Base-by-base conservation (phyloP, 1,140 invertebrate species). In the Ostrea edulis region DNA sequence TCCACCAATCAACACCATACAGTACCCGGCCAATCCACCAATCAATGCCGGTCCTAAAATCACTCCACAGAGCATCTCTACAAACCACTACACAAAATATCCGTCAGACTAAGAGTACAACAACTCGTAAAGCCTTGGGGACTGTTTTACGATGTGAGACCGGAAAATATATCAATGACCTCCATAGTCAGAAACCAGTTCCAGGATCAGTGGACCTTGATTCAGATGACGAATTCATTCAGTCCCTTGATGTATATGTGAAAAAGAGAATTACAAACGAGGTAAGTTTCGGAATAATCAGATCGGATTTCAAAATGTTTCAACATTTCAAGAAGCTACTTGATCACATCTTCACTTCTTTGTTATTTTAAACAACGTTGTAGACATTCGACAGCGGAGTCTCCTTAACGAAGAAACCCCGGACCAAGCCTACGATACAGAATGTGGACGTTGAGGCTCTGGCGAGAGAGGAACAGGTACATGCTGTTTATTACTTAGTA, bases 391-490 rank as follows among this genome's bases (percentile, higher is more conserved):
- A n/a, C 17, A n/a, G n/a, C n/a, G n/a, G 55, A 8, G 17, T 20
- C 55, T 20, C n/a, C 55, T 62, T 22, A 25, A 4, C 68, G 25
- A 93, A 93, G 86, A 93, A 93, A 83, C 88, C 92, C 85, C 88
- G 93, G 88, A 62, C 51, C 35, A 93, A 93, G 89, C 91, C 91
- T 25, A 87, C 90, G 71, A 83, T 93, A 25, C 92, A 93, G 77
- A 85, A 89, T 52, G 54, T 94, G 12, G 90, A 94, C 90, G 91
- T 94, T 2, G 91, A 93, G 83, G 25, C 20, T 17, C 54, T 94
- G 52, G 93, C 92, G 25, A 91, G 88, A 77, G 68, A 81, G 35
- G 89, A 92, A 84, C 91, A 94, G 93, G 93, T 94, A 82, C 82
- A 12, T 8, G 0, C 9, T 77, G 71, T 77, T n/a, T 25, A 22